Conservation (phyloP, 2,888 invertebrate species). For the Agapostemon virescens region DNA sequence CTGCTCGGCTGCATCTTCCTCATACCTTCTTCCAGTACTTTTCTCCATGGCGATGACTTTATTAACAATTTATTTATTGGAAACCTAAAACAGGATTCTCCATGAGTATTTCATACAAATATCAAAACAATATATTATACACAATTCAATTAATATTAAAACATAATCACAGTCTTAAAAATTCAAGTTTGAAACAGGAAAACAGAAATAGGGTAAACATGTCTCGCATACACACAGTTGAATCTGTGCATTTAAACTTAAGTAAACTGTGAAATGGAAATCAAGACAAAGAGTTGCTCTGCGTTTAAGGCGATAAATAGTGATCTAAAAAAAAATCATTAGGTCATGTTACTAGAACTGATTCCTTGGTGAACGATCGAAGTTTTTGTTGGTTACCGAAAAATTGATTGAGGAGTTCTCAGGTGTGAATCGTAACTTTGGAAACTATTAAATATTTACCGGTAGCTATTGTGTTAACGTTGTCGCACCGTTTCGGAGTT, state of each 20-base stretch:
- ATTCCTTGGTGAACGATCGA: neutral
- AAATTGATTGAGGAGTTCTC: neutral
- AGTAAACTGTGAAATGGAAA: no score
- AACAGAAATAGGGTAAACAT: no score
- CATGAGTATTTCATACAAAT: neutral
- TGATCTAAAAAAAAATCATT: neutral
- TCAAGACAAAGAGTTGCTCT: no score
- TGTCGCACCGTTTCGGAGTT: neutral
- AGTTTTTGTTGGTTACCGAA: neutral
- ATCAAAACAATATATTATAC: no score
- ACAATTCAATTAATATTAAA: no score
- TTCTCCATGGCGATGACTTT: constrained; percentile 45
- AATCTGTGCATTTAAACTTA: no score
- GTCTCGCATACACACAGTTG: no score
- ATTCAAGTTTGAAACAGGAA: no score
- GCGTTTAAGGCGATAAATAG: no score
- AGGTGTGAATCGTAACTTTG: neutral
- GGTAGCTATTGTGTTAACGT: neutral
- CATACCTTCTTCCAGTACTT: constrained; percentile 54
- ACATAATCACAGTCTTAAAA: no score
- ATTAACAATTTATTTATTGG: neutral
- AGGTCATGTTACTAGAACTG: neutral
- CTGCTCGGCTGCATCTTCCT: constrained; percentile 80
- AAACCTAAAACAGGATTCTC: neutral
- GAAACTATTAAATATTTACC: neutral